Conservation (phyloP, 2,113 vertebrate species). For the Cyprinodon brontotheroides region DNA sequence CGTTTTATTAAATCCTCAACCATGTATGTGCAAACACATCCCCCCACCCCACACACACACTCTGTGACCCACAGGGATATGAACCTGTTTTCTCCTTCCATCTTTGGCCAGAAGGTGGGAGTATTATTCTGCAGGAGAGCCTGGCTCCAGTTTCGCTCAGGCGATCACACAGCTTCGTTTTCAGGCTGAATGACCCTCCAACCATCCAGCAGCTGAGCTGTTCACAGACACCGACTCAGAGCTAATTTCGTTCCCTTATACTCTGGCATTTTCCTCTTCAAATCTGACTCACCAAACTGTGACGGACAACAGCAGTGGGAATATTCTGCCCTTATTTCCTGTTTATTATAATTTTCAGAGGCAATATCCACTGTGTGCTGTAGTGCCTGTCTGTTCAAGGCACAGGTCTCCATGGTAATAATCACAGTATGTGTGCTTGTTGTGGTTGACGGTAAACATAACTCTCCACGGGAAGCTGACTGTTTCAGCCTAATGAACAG, state of each 20-base stretch:
- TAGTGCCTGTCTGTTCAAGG: slow-evolving; percentile 6
- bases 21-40: neutral
- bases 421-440: slow-evolving; percentile 58
- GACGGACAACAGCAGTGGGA: slow-evolving; percentile 13
- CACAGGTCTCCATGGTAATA: slow-evolving; percentile 65
- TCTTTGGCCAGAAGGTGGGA: slow-evolving; percentile 67
- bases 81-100: slow-evolving; percentile 13
- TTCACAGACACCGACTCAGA: neutral
- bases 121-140: slow-evolving; percentile 58
- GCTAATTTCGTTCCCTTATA: slow-evolving; percentile 9
- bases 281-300: slow-evolving; percentile 3
- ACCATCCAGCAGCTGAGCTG: slow-evolving; percentile 16
- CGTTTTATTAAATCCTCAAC: neutral
- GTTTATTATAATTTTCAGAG: slow-evolving; percentile 25
- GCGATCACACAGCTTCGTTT: slow-evolving; percentile 18
- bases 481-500: slow-evolving; percentile 65
- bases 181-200: slow-evolving; percentile 33
- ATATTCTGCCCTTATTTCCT: neutral
- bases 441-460: slow-evolving; percentile 56
- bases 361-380: slow-evolving; percentile 3
- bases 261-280: neutral
- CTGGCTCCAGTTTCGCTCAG: neutral
- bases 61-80: neutral
- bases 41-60: neutral
- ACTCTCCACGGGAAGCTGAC: slow-evolving; percentile 47